These are phyloP conservation scores for Clusia tigrina DNA, from an alignment of 2,888 invertebrate genomes.

Conservation along the genomic window DNA sequence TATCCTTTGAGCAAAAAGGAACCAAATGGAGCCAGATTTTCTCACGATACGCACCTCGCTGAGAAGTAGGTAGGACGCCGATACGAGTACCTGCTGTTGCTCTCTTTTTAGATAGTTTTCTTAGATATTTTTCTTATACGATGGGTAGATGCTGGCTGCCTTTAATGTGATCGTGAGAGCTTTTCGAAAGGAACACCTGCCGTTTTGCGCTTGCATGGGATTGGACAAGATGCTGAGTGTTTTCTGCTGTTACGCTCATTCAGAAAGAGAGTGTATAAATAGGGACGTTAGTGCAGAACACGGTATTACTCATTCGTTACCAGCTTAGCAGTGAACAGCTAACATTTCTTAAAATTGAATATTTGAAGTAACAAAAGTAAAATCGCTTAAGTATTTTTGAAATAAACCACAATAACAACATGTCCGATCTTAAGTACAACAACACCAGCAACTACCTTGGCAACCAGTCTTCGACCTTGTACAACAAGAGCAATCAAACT, in stretches of 20 bases:
- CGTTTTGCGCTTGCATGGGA: slow-evolving; percentile 35
- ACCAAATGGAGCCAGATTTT: slow-evolving; percentile 34
- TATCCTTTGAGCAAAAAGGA: slow-evolving; percentile 31
- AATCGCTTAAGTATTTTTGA: slow-evolving; percentile 8
- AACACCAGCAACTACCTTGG: slow-evolving; percentile 20
- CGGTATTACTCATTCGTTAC: slow-evolving; percentile 43
- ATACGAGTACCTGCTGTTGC: slow-evolving; percentile 46
- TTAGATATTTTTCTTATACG: slow-evolving; percentile 19
- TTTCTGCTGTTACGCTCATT: slow-evolving; percentile 20
- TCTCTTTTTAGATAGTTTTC: slow-evolving; percentile 25
- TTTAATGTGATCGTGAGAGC: slow-evolving; percentile 51
- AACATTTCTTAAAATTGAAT: background rate
- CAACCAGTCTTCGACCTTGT: slow-evolving; percentile 29
- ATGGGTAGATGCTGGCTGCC: slow-evolving; percentile 20
- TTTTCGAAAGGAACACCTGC: slow-evolving; percentile 52
- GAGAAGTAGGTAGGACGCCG: slow-evolving; percentile 41
- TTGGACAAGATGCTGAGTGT: slow-evolving; percentile 50
- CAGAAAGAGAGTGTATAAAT: slow-evolving; percentile 50
- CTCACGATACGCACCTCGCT: slow-evolving; percentile 49
- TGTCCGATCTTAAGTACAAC: slow-evolving; percentile 17
- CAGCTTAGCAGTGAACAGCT: slow-evolving; percentile 35
- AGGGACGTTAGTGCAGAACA: slow-evolving; percentile 32
- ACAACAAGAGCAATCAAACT: slow-evolving; percentile 36
- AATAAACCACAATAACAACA: too few relatives aligned
- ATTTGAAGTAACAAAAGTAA: too few relatives aligned